A percentile compares a stretch with the other conserved stretches of the same genome.
phyloP scores from a whole-genome alignment of 2,797 vertebrate genomes.

The Scolopax bukidnonensis region DNA sequence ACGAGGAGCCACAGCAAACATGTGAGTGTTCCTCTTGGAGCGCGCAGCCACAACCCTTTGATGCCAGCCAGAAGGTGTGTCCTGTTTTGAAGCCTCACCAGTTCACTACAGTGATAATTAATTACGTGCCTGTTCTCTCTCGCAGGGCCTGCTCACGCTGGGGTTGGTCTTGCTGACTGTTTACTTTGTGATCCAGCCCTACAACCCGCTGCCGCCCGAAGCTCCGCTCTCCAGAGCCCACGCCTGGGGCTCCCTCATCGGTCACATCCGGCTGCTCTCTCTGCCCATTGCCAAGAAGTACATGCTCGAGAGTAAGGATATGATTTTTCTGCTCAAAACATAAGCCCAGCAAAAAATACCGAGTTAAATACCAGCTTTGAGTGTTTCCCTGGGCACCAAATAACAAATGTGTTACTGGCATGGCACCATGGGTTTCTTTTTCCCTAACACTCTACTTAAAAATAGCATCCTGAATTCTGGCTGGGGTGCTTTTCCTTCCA shows the following conservation, averaged over 20 bases:
- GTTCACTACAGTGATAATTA: neutral
- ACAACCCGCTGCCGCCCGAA: slow-evolving; percentile 81
- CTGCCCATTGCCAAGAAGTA: slow-evolving; percentile 95
- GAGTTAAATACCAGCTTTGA: slow-evolving; percentile 8
- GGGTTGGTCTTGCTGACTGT: slow-evolving; percentile 85
- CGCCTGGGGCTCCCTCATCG: slow-evolving; percentile 88
- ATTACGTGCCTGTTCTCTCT: slow-evolving; percentile 28
- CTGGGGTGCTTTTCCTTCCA: neutral
- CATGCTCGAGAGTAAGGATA: slow-evolving; percentile 87
- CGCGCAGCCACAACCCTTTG: neutral
- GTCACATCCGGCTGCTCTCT: slow-evolving; percentile 89
- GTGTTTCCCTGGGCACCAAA: neutral
- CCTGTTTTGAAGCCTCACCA: neutral
- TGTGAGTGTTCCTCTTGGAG: rapidly evolving
- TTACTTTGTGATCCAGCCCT: slow-evolving; percentile 88
- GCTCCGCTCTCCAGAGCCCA: slow-evolving; percentile 81
- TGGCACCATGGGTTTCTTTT: neutral
- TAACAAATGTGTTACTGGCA: neutral
- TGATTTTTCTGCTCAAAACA: neutral
- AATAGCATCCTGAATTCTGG: neutral
- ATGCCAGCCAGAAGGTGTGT: neutral
- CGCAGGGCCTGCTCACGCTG: slow-evolving; percentile 84
- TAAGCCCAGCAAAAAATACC: neutral
- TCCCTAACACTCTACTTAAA: slow-evolving; percentile 20
- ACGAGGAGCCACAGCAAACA: neutral